Percentiles rank a stretch among this genome's conserved stretches.
phyloP scores from a whole-genome alignment of 2,888 invertebrate species.

The Drosophila barbarae region DNA sequence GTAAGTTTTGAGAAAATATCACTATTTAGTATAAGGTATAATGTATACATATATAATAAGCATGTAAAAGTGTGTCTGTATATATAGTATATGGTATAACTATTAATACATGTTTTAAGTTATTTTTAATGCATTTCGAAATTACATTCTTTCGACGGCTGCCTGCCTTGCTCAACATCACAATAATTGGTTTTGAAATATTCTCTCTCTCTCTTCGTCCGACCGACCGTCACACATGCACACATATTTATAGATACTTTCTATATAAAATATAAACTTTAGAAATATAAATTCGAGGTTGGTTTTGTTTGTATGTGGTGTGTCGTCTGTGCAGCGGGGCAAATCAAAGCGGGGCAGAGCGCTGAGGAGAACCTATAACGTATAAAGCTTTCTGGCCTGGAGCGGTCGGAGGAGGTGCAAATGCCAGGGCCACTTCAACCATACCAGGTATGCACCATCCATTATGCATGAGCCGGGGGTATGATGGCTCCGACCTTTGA shows the following conservation, averaged over 20 bases:
- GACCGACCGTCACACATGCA: slow-evolving; percentile 55
- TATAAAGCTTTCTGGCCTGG: slow-evolving; percentile 63
- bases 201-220: slow-evolving; percentile 31
- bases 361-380: slow-evolving; percentile 51
- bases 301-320: slow-evolving; percentile 34
- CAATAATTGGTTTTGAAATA: slow-evolving; percentile 51
- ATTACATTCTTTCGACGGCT: slow-evolving; percentile 41
- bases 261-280: slow-evolving; percentile 52
- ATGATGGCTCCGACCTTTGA: slow-evolving; percentile 25
- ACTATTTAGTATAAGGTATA: slow-evolving; percentile 41
- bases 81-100: slow-evolving; percentile 40
- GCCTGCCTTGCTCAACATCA: slow-evolving; percentile 50
- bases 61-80: slow-evolving; percentile 31
- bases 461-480: slow-evolving; percentile 32
- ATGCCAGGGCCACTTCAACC: slow-evolving; percentile 32
- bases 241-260: slow-evolving; percentile 52
- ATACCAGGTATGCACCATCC: slow-evolving; percentile 16
- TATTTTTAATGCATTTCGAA: slow-evolving; percentile 61
- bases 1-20: slow-evolving; percentile 59
- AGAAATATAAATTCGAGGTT: slow-evolving; percentile 74
- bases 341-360: slow-evolving; percentile 12
- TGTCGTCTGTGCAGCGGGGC: slow-evolving; percentile 25
- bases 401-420: slow-evolving; percentile 17
- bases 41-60: slow-evolving; percentile 35
- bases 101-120: slow-evolving; percentile 65